Percentiles rank a stretch among this genome's conserved stretches.
Evolutionary conservation across 2,113 vertebrate species (phyloP).

Genomic region (Scophthalmus maximus): DNA sequence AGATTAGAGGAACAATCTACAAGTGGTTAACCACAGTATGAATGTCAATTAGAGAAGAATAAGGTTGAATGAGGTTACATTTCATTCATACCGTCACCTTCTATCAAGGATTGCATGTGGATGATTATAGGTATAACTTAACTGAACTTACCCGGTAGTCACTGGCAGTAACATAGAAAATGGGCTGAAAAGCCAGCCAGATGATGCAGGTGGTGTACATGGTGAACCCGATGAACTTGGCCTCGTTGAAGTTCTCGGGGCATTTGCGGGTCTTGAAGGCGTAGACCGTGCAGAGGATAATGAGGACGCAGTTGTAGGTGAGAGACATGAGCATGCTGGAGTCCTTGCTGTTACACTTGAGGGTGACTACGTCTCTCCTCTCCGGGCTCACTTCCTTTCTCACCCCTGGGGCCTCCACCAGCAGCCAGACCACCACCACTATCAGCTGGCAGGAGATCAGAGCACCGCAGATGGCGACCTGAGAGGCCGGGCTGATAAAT

Average conservation of each 20-base stretch:
- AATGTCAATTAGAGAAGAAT: constrained; percentile 7
- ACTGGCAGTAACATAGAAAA: constrained; percentile 98
- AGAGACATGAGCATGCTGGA: constrained; percentile 97
- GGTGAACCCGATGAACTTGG: constrained; percentile 99
- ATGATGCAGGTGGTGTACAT: constrained; percentile 99
- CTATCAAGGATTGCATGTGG: not conserved
- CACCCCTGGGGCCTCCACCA: constrained; percentile 92
- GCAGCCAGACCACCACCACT: constrained; percentile 91
- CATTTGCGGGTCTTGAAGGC: constrained; percentile 99
- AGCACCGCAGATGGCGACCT: constrained; percentile 94
- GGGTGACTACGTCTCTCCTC: constrained; percentile 92
- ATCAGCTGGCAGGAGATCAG: constrained; percentile 97
- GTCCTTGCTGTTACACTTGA: constrained; percentile 96
- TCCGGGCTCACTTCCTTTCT: constrained; percentile 94
- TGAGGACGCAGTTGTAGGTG: constrained; percentile 96
- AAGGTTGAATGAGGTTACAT: too few species aligned
- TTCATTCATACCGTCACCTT: too few species aligned
- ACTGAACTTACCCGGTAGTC: constrained; percentile 93
- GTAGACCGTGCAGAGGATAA: constrained; percentile 97
- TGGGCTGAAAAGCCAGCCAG: constrained; percentile 98
- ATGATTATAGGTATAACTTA: not conserved
- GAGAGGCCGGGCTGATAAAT: constrained; percentile 96
- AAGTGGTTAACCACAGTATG: too few species aligned
- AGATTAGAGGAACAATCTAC: constrained; percentile 7
- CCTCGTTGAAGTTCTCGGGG: constrained; percentile 98